These are phyloP conservation scores for Andrena haemorrhoa DNA, from an alignment of 2,888 invertebrate genomes.

Conservation along the genomic window DNA sequence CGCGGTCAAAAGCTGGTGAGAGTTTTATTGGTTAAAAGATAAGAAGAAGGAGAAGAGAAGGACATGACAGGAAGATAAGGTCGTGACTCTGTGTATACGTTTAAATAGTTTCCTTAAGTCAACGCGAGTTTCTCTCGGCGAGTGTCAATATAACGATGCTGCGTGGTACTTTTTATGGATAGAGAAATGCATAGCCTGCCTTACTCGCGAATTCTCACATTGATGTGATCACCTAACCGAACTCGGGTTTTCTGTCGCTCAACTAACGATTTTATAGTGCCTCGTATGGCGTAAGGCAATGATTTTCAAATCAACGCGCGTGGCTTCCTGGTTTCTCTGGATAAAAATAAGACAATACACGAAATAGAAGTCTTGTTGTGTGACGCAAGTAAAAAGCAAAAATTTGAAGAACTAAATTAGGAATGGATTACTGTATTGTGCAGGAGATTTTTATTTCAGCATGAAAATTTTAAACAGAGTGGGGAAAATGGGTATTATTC, in stretches of 20 bases:
- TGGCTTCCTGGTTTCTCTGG: background rate
- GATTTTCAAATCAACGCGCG: conserved; percentile 3
- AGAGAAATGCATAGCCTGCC: background rate
- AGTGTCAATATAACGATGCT: conserved; percentile 51
- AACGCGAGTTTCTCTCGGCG: conserved; percentile 62
- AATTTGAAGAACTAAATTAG: no score
- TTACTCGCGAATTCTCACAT: background rate
- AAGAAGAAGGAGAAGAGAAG: background rate
- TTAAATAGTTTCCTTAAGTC: conserved; percentile 51
- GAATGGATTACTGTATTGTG: no score
- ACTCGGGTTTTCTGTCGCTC: background rate
- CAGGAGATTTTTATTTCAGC: no score
- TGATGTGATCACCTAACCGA: background rate
- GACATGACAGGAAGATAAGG: conserved; percentile 45
- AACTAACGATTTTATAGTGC: conserved; percentile 13
- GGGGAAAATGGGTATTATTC: no score
- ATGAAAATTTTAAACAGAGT: no score
- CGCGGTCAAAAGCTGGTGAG: conserved; percentile 44
- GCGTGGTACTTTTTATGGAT: conserved; percentile 9
- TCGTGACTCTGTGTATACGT: conserved; percentile 26
- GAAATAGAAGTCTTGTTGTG: conserved; percentile 2
- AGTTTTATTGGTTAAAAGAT: conserved; percentile 41
- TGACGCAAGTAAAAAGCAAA: background rate
- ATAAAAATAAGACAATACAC: conserved; percentile 2
- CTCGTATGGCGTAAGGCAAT: background rate